A percentile compares a stretch with the other conserved stretches of the same genome.
Evolutionary conservation across 2,113 vertebrate species (phyloP).

Genomic region (Cyanoramphus novaezelandiae): DNA sequence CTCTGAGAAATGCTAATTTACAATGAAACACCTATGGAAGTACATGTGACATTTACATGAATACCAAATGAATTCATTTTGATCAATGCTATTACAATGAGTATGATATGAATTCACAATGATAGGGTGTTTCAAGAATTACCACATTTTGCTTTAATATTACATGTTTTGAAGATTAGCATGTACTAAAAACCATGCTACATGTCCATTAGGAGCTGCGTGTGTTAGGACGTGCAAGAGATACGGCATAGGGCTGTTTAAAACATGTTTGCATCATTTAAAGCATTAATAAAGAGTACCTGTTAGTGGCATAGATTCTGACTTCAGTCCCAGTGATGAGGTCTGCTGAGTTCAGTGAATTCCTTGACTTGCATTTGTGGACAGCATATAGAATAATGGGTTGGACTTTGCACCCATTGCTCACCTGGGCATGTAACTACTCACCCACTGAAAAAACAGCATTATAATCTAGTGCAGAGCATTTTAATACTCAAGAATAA

Average conservation of each 20-base stretch:
- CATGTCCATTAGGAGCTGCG: not conserved
- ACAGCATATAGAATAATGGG: accelerated
- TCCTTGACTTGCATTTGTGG: not conserved
- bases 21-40: constrained; percentile 85
- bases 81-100: constrained; percentile 82
- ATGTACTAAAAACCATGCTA: not conserved
- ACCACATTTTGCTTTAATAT: constrained; percentile 65
- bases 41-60: constrained; percentile 83
- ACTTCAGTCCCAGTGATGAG: not conserved
- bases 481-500: not conserved
- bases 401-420: not conserved
- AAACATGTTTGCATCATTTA: not conserved
- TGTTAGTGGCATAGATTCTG: not conserved
- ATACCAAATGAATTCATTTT: constrained; percentile 85
- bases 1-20: constrained; percentile 87
- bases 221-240: not conserved
- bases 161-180: constrained; percentile 54
- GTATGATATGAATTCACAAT: constrained; percentile 78
- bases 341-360: not conserved
- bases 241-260: not conserved
- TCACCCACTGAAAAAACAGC: not conserved
- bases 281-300: not conserved
- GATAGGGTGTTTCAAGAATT: constrained; percentile 68
- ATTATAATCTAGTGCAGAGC: not conserved
- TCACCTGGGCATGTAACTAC: not conserved